Percentiles rank a stretch among this genome's conserved stretches.
Evolutionary conservation across 2,888 invertebrate genomes (phyloP).

Genomic region (Scrobipalpa costella): DNA sequence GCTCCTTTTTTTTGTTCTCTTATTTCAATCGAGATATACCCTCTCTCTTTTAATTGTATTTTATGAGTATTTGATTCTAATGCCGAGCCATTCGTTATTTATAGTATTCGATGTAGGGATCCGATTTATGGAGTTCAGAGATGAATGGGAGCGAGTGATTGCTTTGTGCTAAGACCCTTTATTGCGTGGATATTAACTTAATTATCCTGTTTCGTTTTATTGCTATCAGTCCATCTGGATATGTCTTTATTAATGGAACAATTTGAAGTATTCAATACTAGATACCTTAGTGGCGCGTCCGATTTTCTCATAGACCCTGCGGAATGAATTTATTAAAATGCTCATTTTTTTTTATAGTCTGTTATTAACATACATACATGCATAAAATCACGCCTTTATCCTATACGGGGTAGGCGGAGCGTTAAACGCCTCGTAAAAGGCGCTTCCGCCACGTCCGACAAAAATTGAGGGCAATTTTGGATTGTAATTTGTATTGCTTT

Average conservation of each 20-base stretch:
- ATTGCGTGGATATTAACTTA: conserved; percentile 52
- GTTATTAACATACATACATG: no score
- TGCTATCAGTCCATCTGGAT: conserved; percentile 27
- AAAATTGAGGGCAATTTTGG: no score
- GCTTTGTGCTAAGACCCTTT: conserved; percentile 49
- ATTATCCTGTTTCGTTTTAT: conserved; percentile 34
- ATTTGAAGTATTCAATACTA: conserved; percentile 27
- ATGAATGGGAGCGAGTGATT: conserved; percentile 60
- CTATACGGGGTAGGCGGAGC: no score
- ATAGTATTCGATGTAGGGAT: conserved; percentile 77
- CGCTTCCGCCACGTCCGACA: no score
- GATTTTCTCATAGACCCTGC: no score
- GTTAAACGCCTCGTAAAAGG: no score
- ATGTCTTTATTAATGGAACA: conserved; percentile 19
- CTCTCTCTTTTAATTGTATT: conserved; percentile 80
- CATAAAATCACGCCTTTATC: no score
- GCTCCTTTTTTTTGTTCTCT: conserved; percentile 69
- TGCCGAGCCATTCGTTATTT: conserved; percentile 79
- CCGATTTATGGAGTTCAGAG: conserved; percentile 73
- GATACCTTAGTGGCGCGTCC: background rate
- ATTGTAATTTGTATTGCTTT: no score
- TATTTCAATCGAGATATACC: conserved; percentile 66
- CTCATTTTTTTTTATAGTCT: no score
- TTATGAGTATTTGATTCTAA: conserved; percentile 82
- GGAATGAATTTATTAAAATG: no score